These are phyloP conservation scores for Ursus arctos DNA, from an alignment of 2,113 vertebrate genomes.

Conservation along the genomic window DNA sequence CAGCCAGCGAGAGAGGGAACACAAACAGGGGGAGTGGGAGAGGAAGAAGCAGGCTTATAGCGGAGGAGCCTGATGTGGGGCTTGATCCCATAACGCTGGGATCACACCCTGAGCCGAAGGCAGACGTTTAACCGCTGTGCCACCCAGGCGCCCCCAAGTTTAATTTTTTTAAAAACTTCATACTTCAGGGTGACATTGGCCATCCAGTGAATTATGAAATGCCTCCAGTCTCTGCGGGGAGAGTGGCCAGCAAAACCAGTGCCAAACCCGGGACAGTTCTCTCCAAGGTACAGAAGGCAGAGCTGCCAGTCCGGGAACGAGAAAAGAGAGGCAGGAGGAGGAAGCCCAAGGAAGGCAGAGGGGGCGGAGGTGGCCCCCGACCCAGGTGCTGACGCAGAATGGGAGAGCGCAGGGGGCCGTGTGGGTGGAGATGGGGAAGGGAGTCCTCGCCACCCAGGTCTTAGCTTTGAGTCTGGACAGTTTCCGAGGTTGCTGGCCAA, in stretches of 20 bases:
- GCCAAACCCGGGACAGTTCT: not conserved
- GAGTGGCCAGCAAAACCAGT: slow-evolving; percentile 12
- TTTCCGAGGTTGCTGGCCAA: not conserved
- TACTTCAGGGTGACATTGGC: slow-evolving; percentile 68
- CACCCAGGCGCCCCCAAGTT: not conserved
- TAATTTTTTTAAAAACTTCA: slow-evolving; percentile 70
- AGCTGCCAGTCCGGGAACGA: not conserved
- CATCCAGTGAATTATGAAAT: slow-evolving; percentile 61
- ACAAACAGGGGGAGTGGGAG: too few relatives aligned
- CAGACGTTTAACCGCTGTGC: too few relatives aligned
- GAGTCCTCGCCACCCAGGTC: too few relatives aligned
- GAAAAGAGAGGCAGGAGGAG: rapidly evolving
- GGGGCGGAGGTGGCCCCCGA: rapidly evolving
- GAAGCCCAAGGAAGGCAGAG: not conserved
- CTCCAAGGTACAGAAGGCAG: rapidly evolving
- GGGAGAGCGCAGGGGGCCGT: rapidly evolving
- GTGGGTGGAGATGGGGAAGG: not conserved
- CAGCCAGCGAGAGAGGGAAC: too few relatives aligned
- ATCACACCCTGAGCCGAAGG: too few relatives aligned
- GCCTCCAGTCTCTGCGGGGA: not conserved
- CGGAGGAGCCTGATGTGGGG: too few relatives aligned
- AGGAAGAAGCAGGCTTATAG: too few relatives aligned
- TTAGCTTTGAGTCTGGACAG: not conserved
- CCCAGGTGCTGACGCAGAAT: not conserved
- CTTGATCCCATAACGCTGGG: too few relatives aligned